Evolutionary conservation across 2,797 vertebrate genomes (phyloP).

Genomic region (Melanotaenia parkinsoni): DNA sequence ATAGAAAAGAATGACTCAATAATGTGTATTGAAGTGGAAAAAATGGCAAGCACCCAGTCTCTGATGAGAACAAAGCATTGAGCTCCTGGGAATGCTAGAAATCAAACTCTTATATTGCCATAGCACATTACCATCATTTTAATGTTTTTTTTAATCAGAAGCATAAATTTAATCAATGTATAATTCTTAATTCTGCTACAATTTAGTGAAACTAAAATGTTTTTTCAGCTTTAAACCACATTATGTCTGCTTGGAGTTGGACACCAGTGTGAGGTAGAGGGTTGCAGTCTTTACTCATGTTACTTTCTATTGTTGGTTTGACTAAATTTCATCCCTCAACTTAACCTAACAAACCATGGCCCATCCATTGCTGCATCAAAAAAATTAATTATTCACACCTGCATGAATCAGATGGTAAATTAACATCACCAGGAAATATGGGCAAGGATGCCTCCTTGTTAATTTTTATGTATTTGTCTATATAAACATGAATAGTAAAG

Average conservation of each 20-base stretch:
- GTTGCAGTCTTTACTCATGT: background rate
- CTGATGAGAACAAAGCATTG: slow-evolving; percentile 8
- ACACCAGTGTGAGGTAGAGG: background rate
- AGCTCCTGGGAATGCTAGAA: slow-evolving; percentile 1
- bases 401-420: background rate
- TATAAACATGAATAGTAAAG: background rate
- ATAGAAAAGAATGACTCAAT: slow-evolving; percentile 53
- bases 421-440: background rate
- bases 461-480: background rate
- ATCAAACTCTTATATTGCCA: slow-evolving; percentile 5
- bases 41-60: slow-evolving; percentile 10
- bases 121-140: too few species aligned
- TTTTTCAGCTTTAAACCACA: background rate
- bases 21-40: slow-evolving; percentile 29
- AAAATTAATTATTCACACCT: background rate
- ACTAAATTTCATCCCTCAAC: background rate
- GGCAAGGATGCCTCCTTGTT: background rate
- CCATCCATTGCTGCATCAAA: background rate
- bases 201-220: background rate
- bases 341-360: background rate
- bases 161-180: too few species aligned
- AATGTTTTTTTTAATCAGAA: too few species aligned
- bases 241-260: background rate
- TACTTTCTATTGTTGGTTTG: too few species aligned
- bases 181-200: too few species aligned